phyloP scores from a whole-genome alignment of 2,113 vertebrate species.

The Bungarus multicinctus region DNA sequence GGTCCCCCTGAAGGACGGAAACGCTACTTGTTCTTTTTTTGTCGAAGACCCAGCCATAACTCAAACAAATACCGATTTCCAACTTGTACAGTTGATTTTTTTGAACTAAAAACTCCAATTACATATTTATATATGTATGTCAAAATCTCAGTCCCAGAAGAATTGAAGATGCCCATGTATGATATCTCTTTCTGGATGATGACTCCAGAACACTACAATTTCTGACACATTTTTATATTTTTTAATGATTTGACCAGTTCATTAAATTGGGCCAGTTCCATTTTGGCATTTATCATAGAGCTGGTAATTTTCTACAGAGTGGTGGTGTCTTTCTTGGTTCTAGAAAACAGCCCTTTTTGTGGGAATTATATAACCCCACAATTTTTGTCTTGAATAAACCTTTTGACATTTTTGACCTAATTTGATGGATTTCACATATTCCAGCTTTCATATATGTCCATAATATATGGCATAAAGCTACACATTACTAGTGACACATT shows the following conservation, averaged over 20 bases:
- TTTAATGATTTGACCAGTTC: neutral
- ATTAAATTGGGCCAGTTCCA: neutral
- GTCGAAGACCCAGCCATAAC: neutral
- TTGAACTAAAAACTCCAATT: neutral
- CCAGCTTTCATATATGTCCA: neutral
- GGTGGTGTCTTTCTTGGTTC: neutral
- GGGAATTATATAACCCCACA: neutral
- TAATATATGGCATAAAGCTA: neutral
- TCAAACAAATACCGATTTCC: neutral
- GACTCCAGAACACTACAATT: neutral
- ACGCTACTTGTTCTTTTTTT: neutral
- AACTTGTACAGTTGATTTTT: neutral
- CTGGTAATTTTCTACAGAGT: neutral
- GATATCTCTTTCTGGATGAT: neutral
- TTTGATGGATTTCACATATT: neutral
- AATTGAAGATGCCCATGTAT: neutral
- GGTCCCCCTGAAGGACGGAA: neutral
- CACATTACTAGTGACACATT: neutral
- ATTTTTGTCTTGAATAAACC: neutral
- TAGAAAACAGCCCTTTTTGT: neutral
- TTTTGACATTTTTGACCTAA: neutral
- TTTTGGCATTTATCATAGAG: neutral
- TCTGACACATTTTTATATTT: neutral
- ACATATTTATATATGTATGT: neutral
- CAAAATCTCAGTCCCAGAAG: neutral